phyloP scores from a whole-genome alignment of 2,113 vertebrate genomes.

The Myrmophylax atrothorax region DNA sequence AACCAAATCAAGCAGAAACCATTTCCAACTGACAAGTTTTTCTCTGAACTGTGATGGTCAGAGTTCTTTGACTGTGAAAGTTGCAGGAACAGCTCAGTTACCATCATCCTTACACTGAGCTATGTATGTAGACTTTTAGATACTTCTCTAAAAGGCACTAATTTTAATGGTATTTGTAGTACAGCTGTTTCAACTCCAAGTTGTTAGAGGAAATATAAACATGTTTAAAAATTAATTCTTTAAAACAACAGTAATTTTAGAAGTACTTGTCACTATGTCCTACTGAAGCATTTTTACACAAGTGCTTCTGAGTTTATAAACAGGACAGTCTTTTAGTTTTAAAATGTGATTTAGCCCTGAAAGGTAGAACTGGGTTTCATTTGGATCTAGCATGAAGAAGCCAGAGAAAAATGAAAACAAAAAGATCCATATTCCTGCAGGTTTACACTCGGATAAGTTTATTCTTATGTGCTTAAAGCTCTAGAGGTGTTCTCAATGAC shows the following conservation, averaged over 20 bases:
- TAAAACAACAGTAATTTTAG: not conserved
- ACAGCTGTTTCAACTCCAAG: not conserved
- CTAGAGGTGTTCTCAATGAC: not conserved
- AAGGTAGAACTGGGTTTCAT: not conserved
- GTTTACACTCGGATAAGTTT: not conserved
- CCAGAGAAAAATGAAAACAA: not conserved
- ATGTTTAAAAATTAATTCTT: not conserved
- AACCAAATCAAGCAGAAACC: not conserved
- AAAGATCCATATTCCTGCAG: not conserved
- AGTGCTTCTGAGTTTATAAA: not conserved
- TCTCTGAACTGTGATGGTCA: not conserved
- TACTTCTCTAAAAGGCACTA: not conserved
- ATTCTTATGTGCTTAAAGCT: not conserved
- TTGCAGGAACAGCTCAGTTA: not conserved
- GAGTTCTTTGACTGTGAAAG: not conserved
- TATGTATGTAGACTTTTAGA: not conserved
- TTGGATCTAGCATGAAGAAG: not conserved
- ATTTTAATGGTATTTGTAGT: not conserved
- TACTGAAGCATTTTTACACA: not conserved
- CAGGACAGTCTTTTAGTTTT: not conserved
- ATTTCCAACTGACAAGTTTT: not conserved
- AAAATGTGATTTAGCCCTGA: not conserved
- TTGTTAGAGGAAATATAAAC: not conserved
- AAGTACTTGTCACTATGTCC: not conserved
- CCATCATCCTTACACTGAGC: not conserved